phyloP scores from a whole-genome alignment of 2,113 vertebrate genomes.

The Chlamydotis undulata region DNA sequence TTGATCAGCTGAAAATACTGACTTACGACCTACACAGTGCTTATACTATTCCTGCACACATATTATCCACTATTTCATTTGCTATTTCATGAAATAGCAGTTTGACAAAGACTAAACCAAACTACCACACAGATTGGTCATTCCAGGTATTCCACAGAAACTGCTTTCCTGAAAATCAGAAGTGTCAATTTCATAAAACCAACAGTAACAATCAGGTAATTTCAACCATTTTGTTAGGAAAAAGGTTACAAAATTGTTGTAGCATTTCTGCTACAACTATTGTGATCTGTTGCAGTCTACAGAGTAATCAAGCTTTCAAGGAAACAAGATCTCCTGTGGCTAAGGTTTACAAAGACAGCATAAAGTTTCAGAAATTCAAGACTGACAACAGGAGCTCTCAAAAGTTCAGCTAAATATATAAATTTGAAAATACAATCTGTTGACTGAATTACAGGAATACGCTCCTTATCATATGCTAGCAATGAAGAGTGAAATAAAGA shows the following conservation, averaged over 20 bases:
- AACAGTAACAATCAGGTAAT: background rate
- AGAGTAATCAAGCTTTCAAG: background rate
- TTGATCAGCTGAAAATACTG: background rate
- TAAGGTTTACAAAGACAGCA: background rate
- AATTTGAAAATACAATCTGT: background rate
- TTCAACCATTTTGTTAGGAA: background rate
- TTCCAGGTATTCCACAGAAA: background rate
- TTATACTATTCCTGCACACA: background rate
- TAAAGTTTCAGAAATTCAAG: background rate
- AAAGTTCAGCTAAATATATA: background rate
- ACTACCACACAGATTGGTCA: background rate
- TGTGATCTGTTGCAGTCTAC: background rate
- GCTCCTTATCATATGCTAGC: background rate
- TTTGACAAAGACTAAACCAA: background rate
- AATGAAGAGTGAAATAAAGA: background rate
- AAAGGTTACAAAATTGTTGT: background rate
- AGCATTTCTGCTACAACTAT: background rate
- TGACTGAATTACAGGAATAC: background rate
- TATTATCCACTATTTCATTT: background rate
- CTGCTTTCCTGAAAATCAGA: background rate
- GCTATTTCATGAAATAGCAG: background rate
- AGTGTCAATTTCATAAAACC: background rate
- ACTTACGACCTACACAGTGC: background rate
- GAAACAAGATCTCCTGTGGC: background rate
- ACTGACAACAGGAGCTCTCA: background rate